Evolutionary conservation across 2,888 invertebrate genomes (phyloP).

Genomic region (Physocephala rufipes): DNA sequence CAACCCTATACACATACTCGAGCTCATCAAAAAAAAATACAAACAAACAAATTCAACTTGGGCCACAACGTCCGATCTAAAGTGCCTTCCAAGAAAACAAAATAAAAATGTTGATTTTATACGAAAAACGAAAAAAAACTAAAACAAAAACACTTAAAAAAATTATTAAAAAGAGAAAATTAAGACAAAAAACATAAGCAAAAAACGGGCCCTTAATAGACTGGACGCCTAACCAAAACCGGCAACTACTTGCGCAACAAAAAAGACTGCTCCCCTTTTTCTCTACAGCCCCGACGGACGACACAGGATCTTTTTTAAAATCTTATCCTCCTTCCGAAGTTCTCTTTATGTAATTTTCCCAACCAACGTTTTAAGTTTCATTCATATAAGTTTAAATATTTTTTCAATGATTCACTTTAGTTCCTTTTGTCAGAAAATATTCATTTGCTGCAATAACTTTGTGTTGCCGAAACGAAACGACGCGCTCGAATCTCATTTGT

Average conservation of each 20-base stretch:
- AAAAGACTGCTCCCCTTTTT: slow-evolving; percentile 36
- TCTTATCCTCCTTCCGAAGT: neutral
- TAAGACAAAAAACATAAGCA: slow-evolving; percentile 67
- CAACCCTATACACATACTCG: slow-evolving; percentile 15
- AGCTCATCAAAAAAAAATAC: slow-evolving; percentile 43
- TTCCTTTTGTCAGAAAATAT: too few relatives aligned
- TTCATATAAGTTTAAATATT: too few relatives aligned
- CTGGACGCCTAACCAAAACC: slow-evolving; percentile 60
- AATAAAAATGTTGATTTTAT: slow-evolving; percentile 35
- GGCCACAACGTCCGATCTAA: slow-evolving; percentile 94
- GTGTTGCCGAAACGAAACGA: too few relatives aligned
- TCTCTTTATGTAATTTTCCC: neutral
- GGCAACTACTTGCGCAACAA: slow-evolving; percentile 46
- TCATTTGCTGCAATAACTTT: too few relatives aligned
- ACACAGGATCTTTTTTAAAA: neutral
- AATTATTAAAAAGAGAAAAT: slow-evolving; percentile 59
- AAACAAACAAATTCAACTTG: slow-evolving; percentile 68
- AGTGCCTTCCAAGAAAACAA: slow-evolving; percentile 81
- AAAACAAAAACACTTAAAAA: slow-evolving; percentile 52
- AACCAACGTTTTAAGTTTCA: neutral
- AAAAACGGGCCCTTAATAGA: slow-evolving; percentile 87
- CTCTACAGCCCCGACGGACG: neutral
- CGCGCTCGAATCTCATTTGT: too few relatives aligned
- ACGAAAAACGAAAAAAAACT: slow-evolving; percentile 50
- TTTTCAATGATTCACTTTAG: too few relatives aligned